phyloP scores from a whole-genome alignment of 2,888 invertebrate species.

The Patella depressa region DNA sequence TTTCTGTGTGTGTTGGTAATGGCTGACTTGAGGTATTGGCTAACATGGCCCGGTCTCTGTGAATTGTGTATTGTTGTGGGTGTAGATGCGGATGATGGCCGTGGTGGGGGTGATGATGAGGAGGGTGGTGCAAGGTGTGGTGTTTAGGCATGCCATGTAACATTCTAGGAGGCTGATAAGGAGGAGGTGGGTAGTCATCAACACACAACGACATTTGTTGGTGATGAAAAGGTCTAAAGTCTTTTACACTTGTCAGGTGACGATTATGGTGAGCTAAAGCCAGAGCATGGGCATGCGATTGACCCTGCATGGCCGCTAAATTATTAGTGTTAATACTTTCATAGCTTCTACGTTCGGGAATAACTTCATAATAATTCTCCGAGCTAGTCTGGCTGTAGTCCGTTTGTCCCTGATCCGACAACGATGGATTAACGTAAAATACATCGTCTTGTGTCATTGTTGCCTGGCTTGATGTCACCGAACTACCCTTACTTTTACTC shows the following conservation, averaged over 20 bases:
- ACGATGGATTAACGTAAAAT: slow-evolving; percentile 64
- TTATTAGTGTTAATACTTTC: slow-evolving; percentile 63
- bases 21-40: neutral
- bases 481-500: slow-evolving; percentile 49
- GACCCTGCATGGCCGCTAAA: slow-evolving; percentile 38
- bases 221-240: slow-evolving; percentile 26
- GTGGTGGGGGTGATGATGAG: slow-evolving; percentile 22
- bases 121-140: slow-evolving; percentile 33
- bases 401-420: slow-evolving; percentile 57
- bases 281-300: slow-evolving; percentile 25
- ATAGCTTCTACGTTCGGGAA: slow-evolving; percentile 62
- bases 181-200: slow-evolving; percentile 63
- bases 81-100: neutral
- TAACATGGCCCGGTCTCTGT: neutral
- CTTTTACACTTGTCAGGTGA: slow-evolving; percentile 28
- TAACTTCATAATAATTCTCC: slow-evolving; percentile 66
- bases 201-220: slow-evolving; percentile 49
- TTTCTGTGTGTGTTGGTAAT: slow-evolving; percentile 3
- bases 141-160: slow-evolving; percentile 34
- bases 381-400: slow-evolving; percentile 64
- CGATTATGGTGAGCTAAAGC: slow-evolving; percentile 6
- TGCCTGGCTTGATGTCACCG: slow-evolving; percentile 63
- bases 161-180: slow-evolving; percentile 58
- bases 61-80: neutral
- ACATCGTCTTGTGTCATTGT: slow-evolving; percentile 65